Percentiles rank a stretch among this genome's conserved stretches.
These are phyloP conservation scores for Drosophila stalkeri DNA, from an alignment of 2,888 invertebrate species.

Conservation along the genomic window DNA sequence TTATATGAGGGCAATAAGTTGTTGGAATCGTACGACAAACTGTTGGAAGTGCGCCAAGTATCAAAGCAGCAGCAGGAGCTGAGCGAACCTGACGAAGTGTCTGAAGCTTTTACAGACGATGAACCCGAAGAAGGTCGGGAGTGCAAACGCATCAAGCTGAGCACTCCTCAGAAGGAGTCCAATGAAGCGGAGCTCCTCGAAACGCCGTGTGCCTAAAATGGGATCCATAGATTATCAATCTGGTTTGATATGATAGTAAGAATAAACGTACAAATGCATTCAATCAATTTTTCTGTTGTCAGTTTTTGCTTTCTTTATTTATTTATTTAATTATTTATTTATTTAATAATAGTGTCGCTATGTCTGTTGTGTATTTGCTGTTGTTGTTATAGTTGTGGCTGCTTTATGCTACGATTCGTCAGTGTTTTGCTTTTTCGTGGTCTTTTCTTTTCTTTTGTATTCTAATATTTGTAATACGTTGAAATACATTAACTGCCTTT, in stretches of 20 bases:
- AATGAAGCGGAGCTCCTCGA: constrained; percentile 38
- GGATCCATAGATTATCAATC: constrained; percentile 30
- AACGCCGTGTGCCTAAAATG: constrained; percentile 49
- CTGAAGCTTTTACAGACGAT: constrained; percentile 50
- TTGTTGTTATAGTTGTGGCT: constrained; percentile 55
- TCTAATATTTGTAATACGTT: constrained; percentile 79
- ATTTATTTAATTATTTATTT: constrained; percentile 53
- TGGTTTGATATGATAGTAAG: constrained; percentile 29
- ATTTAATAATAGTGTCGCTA: constrained; percentile 74
- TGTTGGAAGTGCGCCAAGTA: constrained; percentile 43
- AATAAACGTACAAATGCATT: constrained; percentile 34
- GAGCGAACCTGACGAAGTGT: constrained; percentile 1
- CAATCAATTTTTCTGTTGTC: constrained; percentile 23
- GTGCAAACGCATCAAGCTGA: constrained; percentile 62
- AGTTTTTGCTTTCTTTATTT: constrained; percentile 67
- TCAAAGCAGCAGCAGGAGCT: background rate
- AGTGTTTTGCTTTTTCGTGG: constrained; percentile 42
- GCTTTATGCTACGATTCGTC: constrained; percentile 42
- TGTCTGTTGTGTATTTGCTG: constrained; percentile 67
- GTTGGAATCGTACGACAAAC: constrained; percentile 87
- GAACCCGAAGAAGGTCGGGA: constrained; percentile 50
- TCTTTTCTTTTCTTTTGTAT: constrained; percentile 63
- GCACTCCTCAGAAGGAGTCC: constrained; percentile 38
- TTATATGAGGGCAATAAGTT: constrained; percentile 91
- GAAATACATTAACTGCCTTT: constrained; percentile 73